A percentile compares a stretch with the other conserved stretches of the same genome.
Evolutionary conservation across 2,797 vertebrate genomes (phyloP).

Genomic region (Caiman crocodilus): DNA sequence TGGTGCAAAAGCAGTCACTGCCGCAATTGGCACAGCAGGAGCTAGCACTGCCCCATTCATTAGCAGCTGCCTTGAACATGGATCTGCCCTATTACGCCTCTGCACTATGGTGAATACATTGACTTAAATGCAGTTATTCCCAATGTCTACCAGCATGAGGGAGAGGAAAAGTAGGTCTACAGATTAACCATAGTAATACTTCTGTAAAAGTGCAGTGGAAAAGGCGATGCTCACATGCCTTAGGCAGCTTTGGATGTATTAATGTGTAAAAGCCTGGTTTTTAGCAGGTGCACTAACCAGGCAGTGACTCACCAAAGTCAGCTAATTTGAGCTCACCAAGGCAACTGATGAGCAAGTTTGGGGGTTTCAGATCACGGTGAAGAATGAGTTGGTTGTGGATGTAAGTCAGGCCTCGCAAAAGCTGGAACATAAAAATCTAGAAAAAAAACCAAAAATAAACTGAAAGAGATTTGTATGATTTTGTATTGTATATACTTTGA

Average conservation of each 20-base stretch:
- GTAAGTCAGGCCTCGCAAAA: constrained; percentile 88
- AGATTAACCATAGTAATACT: constrained; percentile 30
- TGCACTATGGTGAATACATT: background rate
- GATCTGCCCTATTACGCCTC: background rate
- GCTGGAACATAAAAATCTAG: constrained; percentile 94
- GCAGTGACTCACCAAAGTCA: constrained; percentile 87
- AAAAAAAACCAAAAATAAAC: constrained; percentile 59
- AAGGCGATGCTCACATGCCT: constrained; percentile 29
- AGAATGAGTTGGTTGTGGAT: constrained; percentile 92
- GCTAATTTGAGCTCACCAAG: constrained; percentile 94
- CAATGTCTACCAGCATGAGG: background rate
- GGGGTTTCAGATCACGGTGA: constrained; percentile 94
- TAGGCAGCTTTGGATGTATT: constrained; percentile 41
- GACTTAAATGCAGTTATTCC: constrained; percentile 29
- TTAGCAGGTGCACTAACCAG: constrained; percentile 18
- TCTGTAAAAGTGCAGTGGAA: constrained; percentile 32
- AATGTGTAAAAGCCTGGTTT: constrained; percentile 39
- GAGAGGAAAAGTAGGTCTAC: constrained; percentile 7
- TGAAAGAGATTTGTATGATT: constrained; percentile 52
- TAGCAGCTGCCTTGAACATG: too few species aligned
- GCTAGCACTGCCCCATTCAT: too few species aligned
- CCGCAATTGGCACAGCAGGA: too few species aligned
- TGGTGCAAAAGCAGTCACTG: too few species aligned
- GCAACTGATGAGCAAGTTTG: constrained; percentile 95
- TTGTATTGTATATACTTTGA: constrained; percentile 40